phyloP scores from a whole-genome alignment of 2,113 vertebrate genomes.

The Platysternon megacephalum region DNA sequence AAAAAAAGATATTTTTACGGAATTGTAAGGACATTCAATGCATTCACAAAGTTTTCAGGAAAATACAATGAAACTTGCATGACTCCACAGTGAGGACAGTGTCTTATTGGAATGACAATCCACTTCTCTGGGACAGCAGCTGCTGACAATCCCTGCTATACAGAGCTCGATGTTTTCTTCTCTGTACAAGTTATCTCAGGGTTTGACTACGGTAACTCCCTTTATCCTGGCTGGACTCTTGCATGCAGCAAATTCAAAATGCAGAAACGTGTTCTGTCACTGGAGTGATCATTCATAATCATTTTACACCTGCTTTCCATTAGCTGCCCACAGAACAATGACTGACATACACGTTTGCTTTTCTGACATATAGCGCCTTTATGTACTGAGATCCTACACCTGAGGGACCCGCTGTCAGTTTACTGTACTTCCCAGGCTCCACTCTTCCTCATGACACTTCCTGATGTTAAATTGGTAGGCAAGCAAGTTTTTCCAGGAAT shows the following conservation, averaged over 20 bases:
- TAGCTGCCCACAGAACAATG: not conserved
- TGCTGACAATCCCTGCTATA: conserved; percentile 44
- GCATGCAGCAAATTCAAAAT: not conserved
- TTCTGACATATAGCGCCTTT: not conserved
- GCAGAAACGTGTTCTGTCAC: not conserved
- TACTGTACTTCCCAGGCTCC: not conserved
- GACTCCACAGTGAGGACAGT: conserved; percentile 10
- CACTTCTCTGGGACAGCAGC: conserved; percentile 10
- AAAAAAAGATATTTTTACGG: fast-evolving
- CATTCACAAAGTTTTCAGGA: not conserved
- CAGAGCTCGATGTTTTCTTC: not conserved
- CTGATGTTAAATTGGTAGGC: not conserved
- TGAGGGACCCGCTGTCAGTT: not conserved
- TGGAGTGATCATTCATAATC: not conserved
- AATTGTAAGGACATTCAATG: not conserved
- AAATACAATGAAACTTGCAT: not conserved
- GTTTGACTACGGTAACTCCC: not conserved
- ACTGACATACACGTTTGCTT: not conserved
- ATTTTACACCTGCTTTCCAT: not conserved
- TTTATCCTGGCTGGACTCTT: not conserved
- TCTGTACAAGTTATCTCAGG: not conserved
- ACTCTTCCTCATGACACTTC: not conserved
- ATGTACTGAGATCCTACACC: fast-evolving
- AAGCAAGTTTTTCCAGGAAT: not conserved
- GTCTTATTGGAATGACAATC: not conserved